phyloP scores from a whole-genome alignment of 2,888 invertebrate genomes.

The Cecidostiba fungosa region DNA sequence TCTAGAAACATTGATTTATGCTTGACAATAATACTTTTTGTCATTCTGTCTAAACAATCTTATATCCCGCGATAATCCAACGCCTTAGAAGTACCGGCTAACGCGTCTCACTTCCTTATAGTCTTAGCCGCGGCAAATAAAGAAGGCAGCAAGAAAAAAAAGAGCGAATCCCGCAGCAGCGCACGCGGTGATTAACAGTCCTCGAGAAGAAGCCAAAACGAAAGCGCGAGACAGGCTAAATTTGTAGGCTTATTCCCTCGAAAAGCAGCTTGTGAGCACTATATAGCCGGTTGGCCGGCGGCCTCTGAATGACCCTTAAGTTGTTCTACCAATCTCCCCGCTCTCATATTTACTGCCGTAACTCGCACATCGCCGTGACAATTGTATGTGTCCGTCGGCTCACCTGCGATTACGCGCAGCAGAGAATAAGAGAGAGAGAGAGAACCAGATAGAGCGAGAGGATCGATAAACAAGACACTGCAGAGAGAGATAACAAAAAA shows the following conservation, averaged over 20 bases:
- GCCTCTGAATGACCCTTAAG: conserved; percentile 46
- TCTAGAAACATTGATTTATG: too few species aligned
- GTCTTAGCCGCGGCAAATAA: neutral
- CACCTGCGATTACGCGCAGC: neutral
- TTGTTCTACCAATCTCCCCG: conserved; percentile 20
- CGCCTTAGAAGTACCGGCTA: neutral
- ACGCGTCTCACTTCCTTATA: conserved; percentile 4
- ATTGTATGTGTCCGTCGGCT: neutral
- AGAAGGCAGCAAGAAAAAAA: neutral
- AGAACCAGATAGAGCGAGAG: neutral
- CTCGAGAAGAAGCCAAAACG: conserved; percentile 4
- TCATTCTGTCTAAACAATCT: neutral
- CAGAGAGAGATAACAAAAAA: neutral
- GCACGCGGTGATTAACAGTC: neutral
- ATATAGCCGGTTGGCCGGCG: neutral
- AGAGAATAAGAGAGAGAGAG: neutral
- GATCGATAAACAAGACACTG: neutral
- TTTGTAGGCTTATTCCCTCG: conserved; percentile 31
- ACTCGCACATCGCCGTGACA: neutral
- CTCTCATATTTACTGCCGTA: conserved; percentile 38
- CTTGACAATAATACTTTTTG: too few species aligned
- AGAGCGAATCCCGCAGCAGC: neutral
- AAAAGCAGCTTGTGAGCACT: neutral
- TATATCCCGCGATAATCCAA: neutral
- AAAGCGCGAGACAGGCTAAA: neutral